phyloP scores from a whole-genome alignment of 2,113 vertebrate species.

The Channa maculata region DNA sequence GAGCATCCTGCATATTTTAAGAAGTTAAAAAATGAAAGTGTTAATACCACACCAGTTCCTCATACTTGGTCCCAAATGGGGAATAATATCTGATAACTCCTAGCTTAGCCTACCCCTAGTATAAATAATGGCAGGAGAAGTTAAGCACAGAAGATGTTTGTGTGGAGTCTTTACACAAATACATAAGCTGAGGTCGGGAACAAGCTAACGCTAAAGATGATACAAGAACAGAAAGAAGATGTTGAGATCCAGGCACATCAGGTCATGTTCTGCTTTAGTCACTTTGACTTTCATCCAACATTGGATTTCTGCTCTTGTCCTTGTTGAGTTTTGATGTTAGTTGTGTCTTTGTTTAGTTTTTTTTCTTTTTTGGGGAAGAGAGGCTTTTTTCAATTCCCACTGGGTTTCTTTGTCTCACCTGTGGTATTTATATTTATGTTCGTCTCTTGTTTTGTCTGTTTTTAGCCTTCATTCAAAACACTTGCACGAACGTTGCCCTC shows the following conservation, averaged over 20 bases:
- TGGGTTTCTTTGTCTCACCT: slow-evolving; percentile 32
- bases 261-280: too few species aligned
- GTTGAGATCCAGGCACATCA: too few species aligned
- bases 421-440: slow-evolving; percentile 47
- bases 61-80: slow-evolving; percentile 37
- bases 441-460: slow-evolving; percentile 2
- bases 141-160: slow-evolving; percentile 3
- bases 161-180: background rate
- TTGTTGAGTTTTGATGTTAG: slow-evolving; percentile 2
- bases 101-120: background rate
- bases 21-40: slow-evolving; percentile 35
- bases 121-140: slow-evolving; percentile 11
- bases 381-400: slow-evolving; percentile 21
- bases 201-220: slow-evolving; percentile 20
- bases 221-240: too few species aligned
- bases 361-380: slow-evolving; percentile 5
- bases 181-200: background rate
- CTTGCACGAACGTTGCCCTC: background rate
- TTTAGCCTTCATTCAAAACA: slow-evolving; percentile 22
- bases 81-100: slow-evolving; percentile 17
- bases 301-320: slow-evolving; percentile 9
- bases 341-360: background rate
- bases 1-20: slow-evolving; percentile 23
- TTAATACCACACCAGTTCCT: slow-evolving; percentile 28
- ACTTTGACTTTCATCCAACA: background rate